Evolutionary conservation across 2,888 invertebrate genomes (phyloP), one percentile per base, ranked within the genome.

Genomic region (Ormyrus rosae): DNA sequence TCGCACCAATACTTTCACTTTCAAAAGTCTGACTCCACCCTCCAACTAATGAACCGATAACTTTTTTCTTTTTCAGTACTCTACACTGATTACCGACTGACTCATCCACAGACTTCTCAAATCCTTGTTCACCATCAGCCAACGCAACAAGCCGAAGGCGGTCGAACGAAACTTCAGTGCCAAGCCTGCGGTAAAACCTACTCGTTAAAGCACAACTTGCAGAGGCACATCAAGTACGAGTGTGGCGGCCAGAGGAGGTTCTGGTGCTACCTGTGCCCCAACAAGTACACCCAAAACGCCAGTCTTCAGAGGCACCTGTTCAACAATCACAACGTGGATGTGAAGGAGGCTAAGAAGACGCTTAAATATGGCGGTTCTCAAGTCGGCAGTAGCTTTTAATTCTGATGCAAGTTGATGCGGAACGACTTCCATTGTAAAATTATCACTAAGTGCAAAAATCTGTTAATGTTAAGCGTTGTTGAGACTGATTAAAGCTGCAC

Each of bases 181-280:
- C 86, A 86, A 10, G 88, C 86, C 60, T 92, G 92, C 83, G 89
- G 88, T 7, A 88, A 88, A 83, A 82, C 82, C n/a, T 92, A 91
- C 85, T 88, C 88, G 60, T 85, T 88, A 82, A 90, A 89, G 80
- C 86, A 88, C 56, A 89, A 87, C 78, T 86, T 91, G 2, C 85
- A 84, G n/a, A 88, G 89, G 58, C 92, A 92, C 81, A 85, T 90
- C 83, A 91, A 90, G 81, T 91, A 90, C 81, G 91, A 92, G 82
- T 92, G 92, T 85, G 89, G 89, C 4, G 87, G 86, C 67, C 87
- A 88, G 46, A 83, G 85, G n/a, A 85, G 84, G 58, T 88, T 87
- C 70, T 83, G 82, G 5, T 89, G 89, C 73, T 82, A 84, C 67
- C 73, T 88, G 6, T 89, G 89, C 70, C 83, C 83, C 4, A 85